Percentiles rank a stretch among this genome's conserved stretches.
These are phyloP conservation scores for Ypsolopha sequella DNA, from an alignment of 2,888 invertebrate species.

Conservation along the genomic window DNA sequence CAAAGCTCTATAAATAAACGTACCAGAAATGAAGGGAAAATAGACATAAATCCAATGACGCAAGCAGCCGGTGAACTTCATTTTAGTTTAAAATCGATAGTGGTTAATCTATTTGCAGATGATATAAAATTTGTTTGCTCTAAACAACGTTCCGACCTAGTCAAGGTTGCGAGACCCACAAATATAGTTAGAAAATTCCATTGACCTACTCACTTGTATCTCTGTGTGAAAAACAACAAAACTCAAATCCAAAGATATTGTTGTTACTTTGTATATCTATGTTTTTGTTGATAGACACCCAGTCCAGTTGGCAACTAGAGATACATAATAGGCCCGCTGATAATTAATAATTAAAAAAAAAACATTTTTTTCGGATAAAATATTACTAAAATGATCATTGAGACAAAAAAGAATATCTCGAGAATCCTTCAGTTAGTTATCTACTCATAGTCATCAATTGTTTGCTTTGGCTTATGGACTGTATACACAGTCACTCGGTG, in stretches of 20 bases:
- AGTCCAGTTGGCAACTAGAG: no score
- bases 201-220: no score
- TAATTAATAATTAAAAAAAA: no score
- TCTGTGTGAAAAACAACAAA: no score
- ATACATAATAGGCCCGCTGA: no score
- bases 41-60: slow-evolving; percentile 5
- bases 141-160: slow-evolving; percentile 45
- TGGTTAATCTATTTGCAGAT: slow-evolving; percentile 38
- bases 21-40: slow-evolving; percentile 1
- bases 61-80: background rate
- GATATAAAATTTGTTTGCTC: slow-evolving; percentile 51
- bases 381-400: no score
- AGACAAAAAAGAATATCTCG: no score
- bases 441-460: background rate
- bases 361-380: no score
- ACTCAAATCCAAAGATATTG: no score
- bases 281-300: no score
- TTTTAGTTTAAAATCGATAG: slow-evolving; percentile 23
- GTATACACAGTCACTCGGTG: no score
- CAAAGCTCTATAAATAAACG: background rate
- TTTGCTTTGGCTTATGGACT: background rate
- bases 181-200: slow-evolving; percentile 5
- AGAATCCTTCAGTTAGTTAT: slow-evolving; percentile 1
- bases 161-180: slow-evolving; percentile 33
- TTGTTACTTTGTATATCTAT: no score